Conservation (phyloP, 2,888 invertebrate genomes). For the Hydropsyche betteni region DNA sequence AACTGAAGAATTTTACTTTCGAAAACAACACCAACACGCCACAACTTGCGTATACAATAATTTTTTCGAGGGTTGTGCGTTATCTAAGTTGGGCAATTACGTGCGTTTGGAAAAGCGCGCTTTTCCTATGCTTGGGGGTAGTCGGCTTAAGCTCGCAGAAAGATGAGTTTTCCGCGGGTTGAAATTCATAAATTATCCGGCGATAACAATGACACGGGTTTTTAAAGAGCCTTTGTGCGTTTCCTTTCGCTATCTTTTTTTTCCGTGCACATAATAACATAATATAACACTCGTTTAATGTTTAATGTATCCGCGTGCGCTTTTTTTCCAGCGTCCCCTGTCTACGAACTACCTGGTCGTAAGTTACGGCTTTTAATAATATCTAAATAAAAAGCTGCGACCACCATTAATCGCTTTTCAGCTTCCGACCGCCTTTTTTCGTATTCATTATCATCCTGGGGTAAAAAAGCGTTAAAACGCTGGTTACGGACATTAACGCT, state of each 20-base stretch:
- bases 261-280: neutral
- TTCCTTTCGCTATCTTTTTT: constrained; percentile 62
- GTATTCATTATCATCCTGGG: neutral
- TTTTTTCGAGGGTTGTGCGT: too few species aligned
- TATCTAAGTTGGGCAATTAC: too few species aligned
- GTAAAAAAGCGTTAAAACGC: too few species aligned
- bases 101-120: neutral
- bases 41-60: too few species aligned
- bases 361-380: constrained; percentile 50
- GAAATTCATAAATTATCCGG: constrained; percentile 66
- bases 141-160: constrained; percentile 40
- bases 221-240: constrained; percentile 63
- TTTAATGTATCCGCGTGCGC: too few species aligned
- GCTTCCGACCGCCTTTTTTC: constrained; percentile 19
- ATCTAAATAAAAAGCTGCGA: constrained; percentile 26
- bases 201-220: constrained; percentile 68
- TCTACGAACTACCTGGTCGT: constrained; percentile 38
- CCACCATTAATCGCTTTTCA: constrained; percentile 26
- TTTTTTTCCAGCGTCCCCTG: neutral
- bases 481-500: too few species aligned
- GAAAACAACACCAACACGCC: too few species aligned
- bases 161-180: constrained; percentile 45
- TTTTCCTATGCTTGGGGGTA: constrained; percentile 10
- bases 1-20: too few species aligned
- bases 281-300: too few species aligned